phyloP scores from a whole-genome alignment of 1,140 invertebrate species.

The Calliphora vicina region DNA sequence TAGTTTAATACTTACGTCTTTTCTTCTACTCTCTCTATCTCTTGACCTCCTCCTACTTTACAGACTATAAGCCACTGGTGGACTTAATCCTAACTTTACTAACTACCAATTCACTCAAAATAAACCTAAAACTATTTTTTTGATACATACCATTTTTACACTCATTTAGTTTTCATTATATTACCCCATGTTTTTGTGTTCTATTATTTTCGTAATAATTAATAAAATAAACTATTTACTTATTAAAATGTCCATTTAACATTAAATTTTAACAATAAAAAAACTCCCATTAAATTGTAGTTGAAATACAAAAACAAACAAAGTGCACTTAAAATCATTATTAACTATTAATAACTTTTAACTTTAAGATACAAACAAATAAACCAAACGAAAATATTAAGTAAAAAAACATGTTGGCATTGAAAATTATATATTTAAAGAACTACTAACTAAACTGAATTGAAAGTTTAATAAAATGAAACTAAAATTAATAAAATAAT shows the following conservation, averaged over 20 bases:
- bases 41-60: slow-evolving; percentile 32
- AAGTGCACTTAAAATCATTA: slow-evolving; percentile 20
- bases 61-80: slow-evolving; percentile 41
- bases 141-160: not conserved
- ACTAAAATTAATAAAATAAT: not conserved
- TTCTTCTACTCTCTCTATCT: slow-evolving; percentile 1
- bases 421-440: slow-evolving; percentile 14
- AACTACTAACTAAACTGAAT: not conserved
- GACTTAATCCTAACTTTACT: slow-evolving; percentile 21
- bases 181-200: not conserved
- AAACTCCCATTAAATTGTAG: slow-evolving; percentile 15
- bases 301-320: slow-evolving; percentile 2
- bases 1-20: not conserved
- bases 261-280: not conserved
- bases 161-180: slow-evolving; percentile 11
- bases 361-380: slow-evolving; percentile 2
- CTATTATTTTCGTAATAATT: no score
- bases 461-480: not conserved
- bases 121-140: not conserved
- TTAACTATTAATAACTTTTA: not conserved
- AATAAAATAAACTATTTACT: no score
- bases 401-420: slow-evolving; percentile 24
- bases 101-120: not conserved
- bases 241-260: not conserved
- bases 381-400: no score